phyloP scores from a whole-genome alignment of 2,888 invertebrate genomes.

The Cephus runcator region DNA sequence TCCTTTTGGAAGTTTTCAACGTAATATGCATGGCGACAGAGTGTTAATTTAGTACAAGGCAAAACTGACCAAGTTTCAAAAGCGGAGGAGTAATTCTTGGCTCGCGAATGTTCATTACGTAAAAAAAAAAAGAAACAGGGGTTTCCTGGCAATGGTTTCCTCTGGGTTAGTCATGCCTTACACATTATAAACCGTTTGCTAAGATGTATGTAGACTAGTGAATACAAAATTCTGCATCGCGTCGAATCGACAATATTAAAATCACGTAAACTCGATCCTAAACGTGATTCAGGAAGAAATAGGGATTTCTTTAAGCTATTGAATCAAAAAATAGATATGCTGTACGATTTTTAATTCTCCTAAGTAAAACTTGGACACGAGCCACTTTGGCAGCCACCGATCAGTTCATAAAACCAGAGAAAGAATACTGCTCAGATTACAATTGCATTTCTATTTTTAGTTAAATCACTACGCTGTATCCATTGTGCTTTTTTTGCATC shows the following conservation, averaged over 20 bases:
- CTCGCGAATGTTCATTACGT: slow-evolving; percentile 49
- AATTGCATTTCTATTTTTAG: neutral
- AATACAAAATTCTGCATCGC: neutral
- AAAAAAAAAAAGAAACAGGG: slow-evolving; percentile 39
- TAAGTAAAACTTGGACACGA: neutral
- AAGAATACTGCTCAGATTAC: neutral
- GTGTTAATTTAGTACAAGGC: neutral
- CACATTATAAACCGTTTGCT: neutral
- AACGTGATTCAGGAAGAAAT: neutral
- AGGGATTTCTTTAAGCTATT: neutral
- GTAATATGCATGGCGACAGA: neutral
- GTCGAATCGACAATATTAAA: neutral
- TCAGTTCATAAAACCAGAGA: neutral
- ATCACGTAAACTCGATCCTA: neutral
- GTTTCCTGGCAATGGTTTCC: slow-evolving; percentile 40
- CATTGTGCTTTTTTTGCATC: too few relatives aligned
- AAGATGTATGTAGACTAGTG: neutral
- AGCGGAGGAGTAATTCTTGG: slow-evolving; percentile 34
- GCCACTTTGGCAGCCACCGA: neutral
- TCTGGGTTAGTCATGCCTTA: slow-evolving; percentile 8
- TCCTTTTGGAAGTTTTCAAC: neutral
- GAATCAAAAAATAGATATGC: neutral
- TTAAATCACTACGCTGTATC: neutral
- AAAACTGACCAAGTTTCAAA: neutral
- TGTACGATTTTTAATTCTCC: neutral